Conservation (phyloP, 2,797 vertebrate genomes). For the Triplophysa bombifrons region DNA sequence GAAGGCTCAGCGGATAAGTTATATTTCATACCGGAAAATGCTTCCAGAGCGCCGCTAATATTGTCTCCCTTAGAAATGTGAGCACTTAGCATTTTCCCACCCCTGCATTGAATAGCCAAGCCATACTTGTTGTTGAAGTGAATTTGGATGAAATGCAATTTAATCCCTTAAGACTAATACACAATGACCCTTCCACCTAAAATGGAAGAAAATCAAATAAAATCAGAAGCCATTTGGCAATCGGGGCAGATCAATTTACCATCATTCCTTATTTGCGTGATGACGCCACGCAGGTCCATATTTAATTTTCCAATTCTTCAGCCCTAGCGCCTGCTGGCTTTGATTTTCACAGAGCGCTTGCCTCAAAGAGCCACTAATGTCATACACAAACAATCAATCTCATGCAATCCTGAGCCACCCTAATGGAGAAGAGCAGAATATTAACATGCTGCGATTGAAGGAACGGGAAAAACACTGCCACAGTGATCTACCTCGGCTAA, state of each 20-base stretch:
- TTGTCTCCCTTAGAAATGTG: not conserved
- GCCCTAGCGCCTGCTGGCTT: slow-evolving; percentile 70
- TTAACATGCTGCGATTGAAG: slow-evolving; percentile 77
- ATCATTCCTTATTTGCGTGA: slow-evolving; percentile 60
- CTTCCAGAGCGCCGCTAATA: not conserved
- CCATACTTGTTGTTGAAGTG: slow-evolving; percentile 3
- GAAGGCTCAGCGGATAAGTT: not conserved
- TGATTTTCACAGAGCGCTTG: slow-evolving; percentile 71
- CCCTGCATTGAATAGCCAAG: not conserved
- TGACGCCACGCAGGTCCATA: slow-evolving; percentile 65
- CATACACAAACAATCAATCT: slow-evolving; percentile 82
- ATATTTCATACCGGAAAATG: not conserved
- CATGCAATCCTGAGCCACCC: slow-evolving; percentile 73
- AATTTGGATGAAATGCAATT: slow-evolving; percentile 24
- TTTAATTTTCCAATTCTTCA: slow-evolving; percentile 73
- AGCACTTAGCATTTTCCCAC: not conserved
- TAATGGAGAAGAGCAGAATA: slow-evolving; percentile 81
- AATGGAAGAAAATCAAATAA: slow-evolving; percentile 1
- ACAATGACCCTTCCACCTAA: slow-evolving; percentile 4
- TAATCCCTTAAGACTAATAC: slow-evolving; percentile 23
- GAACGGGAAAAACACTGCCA: slow-evolving; percentile 62
- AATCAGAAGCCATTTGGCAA: slow-evolving; percentile 63
- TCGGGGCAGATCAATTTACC: slow-evolving; percentile 64
- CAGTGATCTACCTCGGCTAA: slow-evolving; percentile 75
- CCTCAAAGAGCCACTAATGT: slow-evolving; percentile 76